Conservation (phyloP, 1,140 invertebrate species). For the Ceratina calcarata region DNA sequence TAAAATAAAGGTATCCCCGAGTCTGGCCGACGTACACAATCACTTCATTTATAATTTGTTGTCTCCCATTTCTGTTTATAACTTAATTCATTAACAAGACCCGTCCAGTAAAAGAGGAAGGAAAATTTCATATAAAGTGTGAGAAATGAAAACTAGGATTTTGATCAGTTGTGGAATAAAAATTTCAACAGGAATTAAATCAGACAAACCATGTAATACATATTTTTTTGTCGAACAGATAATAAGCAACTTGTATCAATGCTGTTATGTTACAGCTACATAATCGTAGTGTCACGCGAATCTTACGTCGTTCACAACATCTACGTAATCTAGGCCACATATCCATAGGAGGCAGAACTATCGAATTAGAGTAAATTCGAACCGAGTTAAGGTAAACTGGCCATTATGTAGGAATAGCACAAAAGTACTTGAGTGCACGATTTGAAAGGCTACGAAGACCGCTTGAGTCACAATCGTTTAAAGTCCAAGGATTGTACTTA, state of each 20-base stretch:
- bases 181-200: too few relatives aligned
- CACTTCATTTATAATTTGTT: constrained; percentile 34
- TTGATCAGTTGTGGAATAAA: too few relatives aligned
- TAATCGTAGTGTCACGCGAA: background rate
- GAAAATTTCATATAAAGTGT: too few relatives aligned
- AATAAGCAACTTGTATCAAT: too few relatives aligned
- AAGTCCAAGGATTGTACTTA: background rate
- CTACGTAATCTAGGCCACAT: background rate
- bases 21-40: constrained; percentile 24
- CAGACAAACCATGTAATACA: too few relatives aligned
- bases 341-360: background rate
- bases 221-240: too few relatives aligned
- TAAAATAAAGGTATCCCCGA: constrained; percentile 71
- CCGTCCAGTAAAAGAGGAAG: too few relatives aligned
- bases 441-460: background rate
- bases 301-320: background rate
- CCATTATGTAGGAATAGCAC: background rate
- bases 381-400: constrained; percentile 8
- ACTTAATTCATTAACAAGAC: background rate
- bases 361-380: too few relatives aligned
- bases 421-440: background rate
- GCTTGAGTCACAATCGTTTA: background rate
- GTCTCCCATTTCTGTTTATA: constrained; percentile 2
- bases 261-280: background rate
- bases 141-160: too few relatives aligned